A percentile compares a stretch with the other conserved stretches of the same genome.
These are phyloP conservation scores for Onychomys torridus DNA, from an alignment of 2,797 vertebrate species.

Conservation along the genomic window DNA sequence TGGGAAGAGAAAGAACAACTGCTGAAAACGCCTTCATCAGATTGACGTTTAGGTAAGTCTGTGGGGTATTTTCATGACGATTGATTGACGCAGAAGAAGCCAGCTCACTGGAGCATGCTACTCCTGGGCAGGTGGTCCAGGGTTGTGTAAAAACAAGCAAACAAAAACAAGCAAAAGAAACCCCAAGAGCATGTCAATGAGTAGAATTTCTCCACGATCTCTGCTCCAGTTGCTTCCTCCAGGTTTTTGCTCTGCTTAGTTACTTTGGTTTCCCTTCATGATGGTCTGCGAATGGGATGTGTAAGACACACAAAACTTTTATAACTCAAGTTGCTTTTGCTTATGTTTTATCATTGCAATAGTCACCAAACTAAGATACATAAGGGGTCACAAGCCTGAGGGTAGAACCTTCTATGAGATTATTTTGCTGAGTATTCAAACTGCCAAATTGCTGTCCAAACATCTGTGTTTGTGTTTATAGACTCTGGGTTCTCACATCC, in stretches of 20 bases:
- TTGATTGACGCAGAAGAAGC: too few species aligned
- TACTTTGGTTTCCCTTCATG: background rate
- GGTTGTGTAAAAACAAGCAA: too few species aligned
- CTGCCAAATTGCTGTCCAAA: background rate
- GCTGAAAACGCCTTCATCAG: background rate
- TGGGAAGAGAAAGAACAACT: background rate
- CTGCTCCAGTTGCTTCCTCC: background rate
- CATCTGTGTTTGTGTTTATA: background rate
- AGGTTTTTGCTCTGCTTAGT: background rate
- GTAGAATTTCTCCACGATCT: background rate
- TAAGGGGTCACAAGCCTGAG: background rate
- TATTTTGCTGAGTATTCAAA: background rate
- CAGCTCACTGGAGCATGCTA: background rate
- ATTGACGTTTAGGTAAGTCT: background rate
- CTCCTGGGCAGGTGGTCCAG: background rate
- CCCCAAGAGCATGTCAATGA: background rate
- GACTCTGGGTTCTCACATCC: background rate
- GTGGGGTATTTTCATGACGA: background rate
- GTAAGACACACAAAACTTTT: background rate
- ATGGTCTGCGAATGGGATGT: background rate
- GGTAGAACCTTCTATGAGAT: background rate
- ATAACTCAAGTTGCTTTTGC: background rate
- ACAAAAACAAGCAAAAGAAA: background rate
- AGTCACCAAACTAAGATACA: background rate
- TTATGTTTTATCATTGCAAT: background rate